These are phyloP conservation scores for Rhinoptilus africanus DNA, from an alignment of 2,113 vertebrate genomes.

Conservation along the genomic window DNA sequence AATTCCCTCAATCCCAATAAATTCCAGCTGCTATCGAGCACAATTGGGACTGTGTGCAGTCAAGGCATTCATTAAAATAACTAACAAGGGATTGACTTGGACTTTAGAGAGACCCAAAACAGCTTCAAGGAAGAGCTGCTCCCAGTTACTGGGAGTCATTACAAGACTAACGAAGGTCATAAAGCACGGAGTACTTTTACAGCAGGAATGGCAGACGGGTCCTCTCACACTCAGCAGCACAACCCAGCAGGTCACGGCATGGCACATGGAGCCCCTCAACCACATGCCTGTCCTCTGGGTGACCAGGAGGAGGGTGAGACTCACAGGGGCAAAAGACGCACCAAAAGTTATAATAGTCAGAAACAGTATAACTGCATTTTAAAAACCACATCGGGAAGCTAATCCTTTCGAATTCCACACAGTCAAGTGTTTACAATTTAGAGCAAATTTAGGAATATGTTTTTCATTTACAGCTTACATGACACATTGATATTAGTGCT, in stretches of 20 bases:
- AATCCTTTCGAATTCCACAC: background rate
- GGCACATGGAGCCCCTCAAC: accelerated
- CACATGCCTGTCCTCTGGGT: accelerated
- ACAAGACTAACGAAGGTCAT: accelerated
- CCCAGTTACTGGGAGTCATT: background rate
- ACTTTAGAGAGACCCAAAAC: background rate
- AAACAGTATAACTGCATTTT: background rate
- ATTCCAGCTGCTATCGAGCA: background rate
- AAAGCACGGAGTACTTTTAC: background rate
- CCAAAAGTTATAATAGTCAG: background rate
- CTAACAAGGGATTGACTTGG: background rate
- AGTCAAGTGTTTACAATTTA: background rate
- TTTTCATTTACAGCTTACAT: conserved; percentile 54
- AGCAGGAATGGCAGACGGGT: accelerated
- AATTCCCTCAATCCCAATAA: background rate
- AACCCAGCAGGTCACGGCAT: background rate
- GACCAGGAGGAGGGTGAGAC: accelerated
- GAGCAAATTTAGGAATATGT: conserved; percentile 26
- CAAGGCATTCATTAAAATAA: background rate
- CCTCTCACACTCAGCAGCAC: background rate
- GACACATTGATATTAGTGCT: conserved; percentile 26
- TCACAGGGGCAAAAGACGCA: background rate
- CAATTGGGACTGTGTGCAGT: background rate
- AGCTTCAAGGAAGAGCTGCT: background rate
- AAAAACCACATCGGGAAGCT: background rate